These are phyloP conservation scores for Prunella fulvescens DNA, from an alignment of 2,113 vertebrate species.

Conservation along the genomic window DNA sequence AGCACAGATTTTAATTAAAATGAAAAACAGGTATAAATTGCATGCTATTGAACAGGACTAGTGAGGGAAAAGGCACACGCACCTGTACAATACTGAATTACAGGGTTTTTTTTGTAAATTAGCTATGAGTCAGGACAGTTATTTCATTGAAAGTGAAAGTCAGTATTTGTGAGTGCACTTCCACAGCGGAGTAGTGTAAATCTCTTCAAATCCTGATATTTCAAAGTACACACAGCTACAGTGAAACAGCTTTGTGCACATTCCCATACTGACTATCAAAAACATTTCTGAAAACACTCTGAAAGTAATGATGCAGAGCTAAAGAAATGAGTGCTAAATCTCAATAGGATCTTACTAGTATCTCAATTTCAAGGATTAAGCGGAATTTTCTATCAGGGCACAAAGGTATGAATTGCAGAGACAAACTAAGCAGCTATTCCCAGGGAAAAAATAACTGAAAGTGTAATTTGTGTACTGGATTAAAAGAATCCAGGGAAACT, in stretches of 20 bases:
- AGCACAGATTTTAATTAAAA: background rate
- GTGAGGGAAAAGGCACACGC: background rate
- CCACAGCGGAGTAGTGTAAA: slow-evolving; percentile 31
- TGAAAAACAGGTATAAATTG: background rate
- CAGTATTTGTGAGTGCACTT: slow-evolving; percentile 3
- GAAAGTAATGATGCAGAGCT: background rate
- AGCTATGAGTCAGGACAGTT: slow-evolving; percentile 28
- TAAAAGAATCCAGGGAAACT: background rate
- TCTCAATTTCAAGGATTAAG: background rate
- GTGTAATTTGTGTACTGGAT: background rate
- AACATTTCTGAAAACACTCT: background rate
- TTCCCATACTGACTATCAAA: slow-evolving; percentile 4
- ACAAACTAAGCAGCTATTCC: background rate
- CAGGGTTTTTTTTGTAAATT: background rate
- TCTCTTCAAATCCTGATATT: slow-evolving; percentile 33
- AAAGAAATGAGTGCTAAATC: background rate
- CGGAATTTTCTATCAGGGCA: background rate
- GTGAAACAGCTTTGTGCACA: slow-evolving; percentile 4
- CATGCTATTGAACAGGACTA: background rate
- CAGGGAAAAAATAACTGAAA: background rate
- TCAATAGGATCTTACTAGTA: background rate
- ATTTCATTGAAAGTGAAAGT: slow-evolving; percentile 67
- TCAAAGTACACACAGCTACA: background rate
- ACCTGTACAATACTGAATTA: slow-evolving; percentile 59
- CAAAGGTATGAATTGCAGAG: background rate